Percentiles rank a stretch among this genome's conserved stretches.
Evolutionary conservation across 2,797 vertebrate genomes (phyloP).

Genomic region (Vipera ursinii): DNA sequence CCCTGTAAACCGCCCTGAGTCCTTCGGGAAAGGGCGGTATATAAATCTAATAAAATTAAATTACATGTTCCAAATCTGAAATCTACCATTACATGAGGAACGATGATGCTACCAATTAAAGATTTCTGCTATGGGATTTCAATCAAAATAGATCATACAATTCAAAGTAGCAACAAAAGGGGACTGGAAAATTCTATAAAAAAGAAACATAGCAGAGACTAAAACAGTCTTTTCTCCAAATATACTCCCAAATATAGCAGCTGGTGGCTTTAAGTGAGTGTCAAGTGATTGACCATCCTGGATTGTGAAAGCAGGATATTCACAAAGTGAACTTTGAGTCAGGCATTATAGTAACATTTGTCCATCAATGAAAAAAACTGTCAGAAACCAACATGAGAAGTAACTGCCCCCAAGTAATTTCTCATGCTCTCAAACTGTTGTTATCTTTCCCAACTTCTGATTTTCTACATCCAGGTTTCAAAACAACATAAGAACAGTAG

Average conservation of each 20-base stretch:
- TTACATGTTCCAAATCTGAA: not conserved
- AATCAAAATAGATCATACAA: not conserved
- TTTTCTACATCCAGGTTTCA: not conserved
- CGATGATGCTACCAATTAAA: not conserved
- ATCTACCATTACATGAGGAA: not conserved
- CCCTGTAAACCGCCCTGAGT: no score
- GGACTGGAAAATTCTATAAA: not conserved
- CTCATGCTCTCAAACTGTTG: not conserved
- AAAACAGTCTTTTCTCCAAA: not conserved
- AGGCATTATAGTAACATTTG: not conserved
- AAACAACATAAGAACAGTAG: not conserved
- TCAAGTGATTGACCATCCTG: not conserved
- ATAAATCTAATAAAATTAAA: no score
- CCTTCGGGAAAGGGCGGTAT: no score
- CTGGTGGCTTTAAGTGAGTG: not conserved
- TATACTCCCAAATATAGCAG: not conserved
- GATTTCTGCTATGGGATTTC: not conserved
- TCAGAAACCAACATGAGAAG: not conserved
- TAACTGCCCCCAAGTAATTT: not conserved
- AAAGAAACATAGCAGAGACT: not conserved
- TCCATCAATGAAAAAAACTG: not conserved
- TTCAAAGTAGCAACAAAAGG: not conserved
- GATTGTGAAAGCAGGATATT: not conserved
- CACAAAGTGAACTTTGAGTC: not conserved
- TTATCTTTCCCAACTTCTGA: not conserved